Conservation (phyloP, 2,888 invertebrate species). For the Druceiella hillmani region DNA sequence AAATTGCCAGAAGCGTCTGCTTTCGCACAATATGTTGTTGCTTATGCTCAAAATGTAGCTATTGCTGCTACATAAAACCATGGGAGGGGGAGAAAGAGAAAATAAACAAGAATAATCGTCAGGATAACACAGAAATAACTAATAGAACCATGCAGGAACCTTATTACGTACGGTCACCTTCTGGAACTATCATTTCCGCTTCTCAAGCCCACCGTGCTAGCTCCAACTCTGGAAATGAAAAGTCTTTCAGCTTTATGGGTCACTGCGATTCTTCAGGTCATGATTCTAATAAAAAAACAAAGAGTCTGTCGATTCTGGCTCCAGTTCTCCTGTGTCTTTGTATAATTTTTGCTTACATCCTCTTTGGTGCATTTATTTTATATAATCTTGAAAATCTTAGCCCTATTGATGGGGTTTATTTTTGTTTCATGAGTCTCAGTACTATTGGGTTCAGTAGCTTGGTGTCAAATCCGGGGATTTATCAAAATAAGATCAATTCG, state of each 20-base stretch:
- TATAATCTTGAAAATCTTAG: conserved; percentile 92
- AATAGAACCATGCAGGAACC: conserved; percentile 63
- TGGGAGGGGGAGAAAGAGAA: conserved; percentile 77
- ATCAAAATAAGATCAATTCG: conserved; percentile 43
- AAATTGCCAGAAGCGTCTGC: conserved; percentile 76
- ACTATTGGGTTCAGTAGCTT: conserved; percentile 89
- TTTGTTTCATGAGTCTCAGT: conserved; percentile 93
- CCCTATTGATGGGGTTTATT: conserved; percentile 85
- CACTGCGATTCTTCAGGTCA: conserved; percentile 57
- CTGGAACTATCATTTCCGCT: conserved; percentile 49
- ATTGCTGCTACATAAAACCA: conserved; percentile 81
- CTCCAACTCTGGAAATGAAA: conserved; percentile 43
- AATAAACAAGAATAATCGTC: conserved; percentile 68
- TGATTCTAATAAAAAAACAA: conserved; percentile 62
- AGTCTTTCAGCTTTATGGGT: conserved; percentile 42
- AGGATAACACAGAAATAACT: conserved; percentile 59
- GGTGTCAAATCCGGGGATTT: conserved; percentile 67
- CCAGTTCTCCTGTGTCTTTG: conserved; percentile 84
- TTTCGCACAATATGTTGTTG: conserved; percentile 79
- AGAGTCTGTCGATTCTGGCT: conserved; percentile 75
- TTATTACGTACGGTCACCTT: conserved; percentile 59
- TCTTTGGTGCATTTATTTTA: conserved; percentile 84
- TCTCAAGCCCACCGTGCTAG: conserved; percentile 46
- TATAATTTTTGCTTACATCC: conserved; percentile 86
- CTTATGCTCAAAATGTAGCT: conserved; percentile 82